Conservation (phyloP, 2,888 invertebrate species). For the Caenorhabditis afra region DNA sequence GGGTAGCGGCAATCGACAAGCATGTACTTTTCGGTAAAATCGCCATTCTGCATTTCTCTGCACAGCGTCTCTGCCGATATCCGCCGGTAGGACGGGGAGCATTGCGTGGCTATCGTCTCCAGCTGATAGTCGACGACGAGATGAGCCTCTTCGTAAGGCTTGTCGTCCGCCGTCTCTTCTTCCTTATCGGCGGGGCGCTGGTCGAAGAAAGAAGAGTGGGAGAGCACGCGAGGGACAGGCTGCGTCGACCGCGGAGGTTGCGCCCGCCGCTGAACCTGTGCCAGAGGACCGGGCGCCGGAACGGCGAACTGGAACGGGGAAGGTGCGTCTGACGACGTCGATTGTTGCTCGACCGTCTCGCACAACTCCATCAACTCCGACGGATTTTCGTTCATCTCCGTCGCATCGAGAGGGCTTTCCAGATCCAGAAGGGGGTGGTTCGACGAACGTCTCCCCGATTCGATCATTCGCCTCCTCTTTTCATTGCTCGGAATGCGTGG, state of each 20-base stretch:
- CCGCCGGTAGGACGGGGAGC: slow-evolving; percentile 55
- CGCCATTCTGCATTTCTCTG: slow-evolving; percentile 16
- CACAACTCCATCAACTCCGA: background rate
- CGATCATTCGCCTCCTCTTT: background rate
- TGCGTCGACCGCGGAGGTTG: too few species aligned
- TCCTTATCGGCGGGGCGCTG: background rate
- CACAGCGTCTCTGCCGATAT: slow-evolving; percentile 51
- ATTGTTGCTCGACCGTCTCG: too few species aligned
- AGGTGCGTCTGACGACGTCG: too few species aligned
- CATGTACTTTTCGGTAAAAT: slow-evolving; percentile 36
- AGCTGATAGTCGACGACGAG: slow-evolving; percentile 40
- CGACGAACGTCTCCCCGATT: background rate
- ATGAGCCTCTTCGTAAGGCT: background rate
- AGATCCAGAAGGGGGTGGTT: too few species aligned
- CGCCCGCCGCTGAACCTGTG: too few species aligned
- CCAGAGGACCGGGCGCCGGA: too few species aligned
- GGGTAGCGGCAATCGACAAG: slow-evolving; percentile 68
- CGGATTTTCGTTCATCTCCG: slow-evolving; percentile 2
- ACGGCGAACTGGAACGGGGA: too few species aligned
- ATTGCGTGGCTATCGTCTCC: slow-evolving; percentile 2
- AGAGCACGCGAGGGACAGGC: too few species aligned
- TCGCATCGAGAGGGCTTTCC: slow-evolving; percentile 13
- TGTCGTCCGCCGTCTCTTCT: background rate
- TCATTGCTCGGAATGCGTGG: too few species aligned
- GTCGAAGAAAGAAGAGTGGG: background rate